Conservation (phyloP, 2,113 vertebrate genomes). For the Eptatretus burgeri region DNA sequence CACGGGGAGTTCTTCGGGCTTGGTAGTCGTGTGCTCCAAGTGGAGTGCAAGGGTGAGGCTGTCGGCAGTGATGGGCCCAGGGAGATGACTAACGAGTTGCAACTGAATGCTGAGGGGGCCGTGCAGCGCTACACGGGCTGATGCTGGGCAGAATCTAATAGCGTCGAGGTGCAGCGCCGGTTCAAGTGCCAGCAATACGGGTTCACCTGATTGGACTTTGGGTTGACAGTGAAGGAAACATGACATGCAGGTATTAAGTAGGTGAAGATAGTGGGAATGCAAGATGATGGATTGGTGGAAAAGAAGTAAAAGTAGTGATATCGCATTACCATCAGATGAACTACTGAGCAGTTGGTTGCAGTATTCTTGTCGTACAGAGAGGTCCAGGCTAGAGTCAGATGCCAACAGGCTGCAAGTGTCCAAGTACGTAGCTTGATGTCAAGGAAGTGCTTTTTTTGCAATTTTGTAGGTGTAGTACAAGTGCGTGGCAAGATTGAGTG, state of each 20-base stretch:
- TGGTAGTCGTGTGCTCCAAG: no score
- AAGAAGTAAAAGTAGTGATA: no score
- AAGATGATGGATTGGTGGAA: no score
- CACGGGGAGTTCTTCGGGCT: no score
- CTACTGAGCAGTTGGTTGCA: constrained; percentile 52
- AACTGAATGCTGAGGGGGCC: constrained; percentile 40
- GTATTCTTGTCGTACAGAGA: constrained; percentile 41
- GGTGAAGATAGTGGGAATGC: no score
- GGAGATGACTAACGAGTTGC: constrained; percentile 46
- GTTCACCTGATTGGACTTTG: no score
- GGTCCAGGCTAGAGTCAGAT: constrained; percentile 33
- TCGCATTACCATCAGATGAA: no score
- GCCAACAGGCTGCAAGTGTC: constrained; percentile 73
- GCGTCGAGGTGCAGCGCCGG: constrained; percentile 23
- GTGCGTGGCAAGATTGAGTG: no score
- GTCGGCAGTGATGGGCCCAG: constrained; percentile 11
- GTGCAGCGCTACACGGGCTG: constrained; percentile 48
- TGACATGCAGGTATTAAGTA: no score
- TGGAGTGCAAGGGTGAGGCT: not conserved
- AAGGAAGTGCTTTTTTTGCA: no score
- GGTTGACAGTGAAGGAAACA: no score
- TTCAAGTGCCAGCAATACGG: not conserved
- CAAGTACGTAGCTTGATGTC: constrained; percentile 34
- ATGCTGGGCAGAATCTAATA: constrained; percentile 38
- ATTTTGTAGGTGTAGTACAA: no score